Conservation (phyloP, 2,888 invertebrate species). For the Salticus scenicus region DNA sequence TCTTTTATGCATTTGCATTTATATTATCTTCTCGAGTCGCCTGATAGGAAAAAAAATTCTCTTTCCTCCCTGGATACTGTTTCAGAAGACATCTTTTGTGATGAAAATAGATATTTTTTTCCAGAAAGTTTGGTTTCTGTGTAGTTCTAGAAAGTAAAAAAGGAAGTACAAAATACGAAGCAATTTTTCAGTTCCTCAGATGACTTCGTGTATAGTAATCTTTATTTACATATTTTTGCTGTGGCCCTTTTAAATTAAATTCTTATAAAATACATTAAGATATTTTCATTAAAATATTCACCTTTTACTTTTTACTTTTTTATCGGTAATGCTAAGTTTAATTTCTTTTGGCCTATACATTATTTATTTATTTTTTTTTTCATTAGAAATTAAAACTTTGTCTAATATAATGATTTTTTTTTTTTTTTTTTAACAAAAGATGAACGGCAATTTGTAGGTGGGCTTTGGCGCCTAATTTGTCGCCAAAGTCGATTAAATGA, state of each 20-base stretch:
- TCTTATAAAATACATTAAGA: conserved; percentile 55
- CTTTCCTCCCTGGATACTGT: conserved; percentile 7
- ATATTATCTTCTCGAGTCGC: conserved; percentile 61
- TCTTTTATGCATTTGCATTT: conserved; percentile 70
- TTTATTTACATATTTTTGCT: conserved; percentile 67
- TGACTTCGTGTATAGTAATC: background rate
- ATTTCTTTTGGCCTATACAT: background rate
- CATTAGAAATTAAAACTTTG: too few species aligned
- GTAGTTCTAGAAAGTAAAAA: conserved; percentile 48
- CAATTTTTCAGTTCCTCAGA: conserved; percentile 33
- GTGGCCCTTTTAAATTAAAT: conserved; percentile 63
- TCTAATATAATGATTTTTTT: too few species aligned
- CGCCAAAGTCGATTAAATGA: too few species aligned
- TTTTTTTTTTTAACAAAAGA: too few species aligned
- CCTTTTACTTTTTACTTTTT: conserved; percentile 6
- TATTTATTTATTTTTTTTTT: background rate
- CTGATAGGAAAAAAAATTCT: conserved; percentile 19
- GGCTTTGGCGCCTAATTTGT: too few species aligned
- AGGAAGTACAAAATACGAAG: conserved; percentile 25
- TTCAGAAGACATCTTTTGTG: conserved; percentile 37
- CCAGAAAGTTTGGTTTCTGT: conserved; percentile 25
- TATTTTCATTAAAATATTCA: conserved; percentile 43
- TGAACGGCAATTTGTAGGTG: too few species aligned
- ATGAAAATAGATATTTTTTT: conserved; percentile 58
- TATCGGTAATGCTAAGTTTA: background rate